phyloP scores from a whole-genome alignment of 2,797 vertebrate species.

The Myiotriccus ornatus region DNA sequence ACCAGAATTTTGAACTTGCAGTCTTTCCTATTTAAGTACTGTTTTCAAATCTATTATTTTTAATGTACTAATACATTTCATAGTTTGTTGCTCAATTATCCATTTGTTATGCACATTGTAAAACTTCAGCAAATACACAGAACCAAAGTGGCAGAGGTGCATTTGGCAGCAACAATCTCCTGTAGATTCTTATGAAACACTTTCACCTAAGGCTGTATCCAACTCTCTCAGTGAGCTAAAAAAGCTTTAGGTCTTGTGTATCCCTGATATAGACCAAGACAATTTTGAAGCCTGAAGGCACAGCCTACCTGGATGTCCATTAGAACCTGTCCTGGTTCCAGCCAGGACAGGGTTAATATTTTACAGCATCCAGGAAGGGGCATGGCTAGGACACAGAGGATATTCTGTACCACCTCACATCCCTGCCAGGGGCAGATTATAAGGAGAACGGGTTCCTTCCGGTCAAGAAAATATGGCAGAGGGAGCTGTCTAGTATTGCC shows the following conservation, averaged over 20 bases:
- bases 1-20: not conserved
- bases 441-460: not conserved
- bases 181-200: not conserved
- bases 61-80: not conserved
- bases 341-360: not conserved
- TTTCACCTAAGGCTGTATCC: not conserved
- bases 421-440: not conserved
- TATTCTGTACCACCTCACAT: not conserved
- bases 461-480: not conserved
- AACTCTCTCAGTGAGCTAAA: not conserved
- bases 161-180: not conserved
- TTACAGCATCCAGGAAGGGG: not conserved
- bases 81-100: not conserved
- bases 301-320: not conserved
- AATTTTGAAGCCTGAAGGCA: not conserved
- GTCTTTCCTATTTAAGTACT: not conserved
- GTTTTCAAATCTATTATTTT: not conserved
- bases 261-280: not conserved
- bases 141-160: not conserved
- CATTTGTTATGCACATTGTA: not conserved
- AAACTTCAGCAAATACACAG: not conserved
- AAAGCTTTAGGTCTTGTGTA: not conserved
- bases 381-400: fast-evolving
- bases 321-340: not conserved
- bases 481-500: not conserved